Base-by-base conservation (phyloP, 2,113 vertebrate species). In the Bagarius yarrelli region DNA sequence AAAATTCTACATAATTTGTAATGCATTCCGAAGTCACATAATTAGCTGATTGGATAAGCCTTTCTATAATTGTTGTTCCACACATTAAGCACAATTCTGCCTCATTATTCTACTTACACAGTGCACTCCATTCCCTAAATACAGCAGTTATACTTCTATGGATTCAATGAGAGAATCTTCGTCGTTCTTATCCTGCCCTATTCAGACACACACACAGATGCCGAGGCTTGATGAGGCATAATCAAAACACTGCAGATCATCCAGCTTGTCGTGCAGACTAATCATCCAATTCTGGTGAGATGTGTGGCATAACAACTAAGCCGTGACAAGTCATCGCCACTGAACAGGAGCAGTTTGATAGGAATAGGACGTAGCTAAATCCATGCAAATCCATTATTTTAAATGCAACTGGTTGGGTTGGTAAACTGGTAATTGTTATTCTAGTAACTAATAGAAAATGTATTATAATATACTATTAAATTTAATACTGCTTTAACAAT, bases 181-280 rank as follows among this genome's bases (percentile, higher is more conserved):
- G 88, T 87, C 87, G 50, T 81, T 80, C 84, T 90, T 87, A 87
- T 90, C 85, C 85, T 81, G 83, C 81, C 79, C 74, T 36, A 52
- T 87, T 78, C 78, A 85, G 88, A 83, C 82, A 87, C 87, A 77
- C 83, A 75, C 53, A 56, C 80, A 34, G 82, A 74, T 52, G 63
- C 25, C 66, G 61, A 81, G 86, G 89, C 87, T 88, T 89, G 90
- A 88, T 83, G 87, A 89, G 88, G 85, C 88, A 81, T 89, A 89
- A 91, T 92, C 90, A 93, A 76, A 40, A 88, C 86, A 81, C 90
- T 79, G 78, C 78, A 87, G 88, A 90, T 90, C 88, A 91, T 83
- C 19, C 73, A 84, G 87, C 87, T 85, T 83, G 76, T 83, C 79
- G 66, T 84, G 81, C 85, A 76, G 81, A 73, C 85, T 76, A 80